Conservation (phyloP, 1,140 invertebrate species). For the Bombyx mori region DNA sequence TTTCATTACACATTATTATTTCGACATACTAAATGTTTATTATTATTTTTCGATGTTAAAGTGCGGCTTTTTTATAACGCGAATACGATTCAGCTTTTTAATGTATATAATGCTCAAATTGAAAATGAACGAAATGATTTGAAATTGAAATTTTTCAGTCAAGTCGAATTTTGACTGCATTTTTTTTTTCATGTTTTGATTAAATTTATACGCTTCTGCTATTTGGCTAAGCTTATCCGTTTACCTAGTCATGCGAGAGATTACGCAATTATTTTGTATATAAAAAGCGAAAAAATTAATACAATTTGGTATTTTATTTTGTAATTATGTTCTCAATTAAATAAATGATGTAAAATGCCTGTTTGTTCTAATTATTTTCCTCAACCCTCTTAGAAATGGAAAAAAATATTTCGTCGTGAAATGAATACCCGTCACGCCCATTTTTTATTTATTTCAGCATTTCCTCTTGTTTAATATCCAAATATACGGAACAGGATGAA, state of each 20-base stretch:
- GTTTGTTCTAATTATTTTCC: neutral
- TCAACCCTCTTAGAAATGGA: too few relatives aligned
- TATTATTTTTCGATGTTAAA: constrained; percentile 18
- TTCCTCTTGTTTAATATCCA: too few relatives aligned
- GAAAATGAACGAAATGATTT: neutral
- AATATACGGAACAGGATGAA: too few relatives aligned
- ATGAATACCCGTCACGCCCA: too few relatives aligned
- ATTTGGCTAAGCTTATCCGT: constrained; percentile 44
- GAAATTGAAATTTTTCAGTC: neutral
- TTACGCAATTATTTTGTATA: constrained; percentile 55
- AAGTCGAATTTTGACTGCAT: too few relatives aligned
- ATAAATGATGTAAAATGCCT: constrained; percentile 42
- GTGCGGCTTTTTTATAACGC: constrained; percentile 41
- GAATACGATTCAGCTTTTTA: constrained; percentile 44
- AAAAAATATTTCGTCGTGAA: too few relatives aligned
- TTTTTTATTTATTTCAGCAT: too few relatives aligned
- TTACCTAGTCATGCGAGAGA: constrained; percentile 53
- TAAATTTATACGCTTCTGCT: constrained; percentile 14
- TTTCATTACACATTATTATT: constrained; percentile 1
- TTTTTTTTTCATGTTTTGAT: too few relatives aligned
- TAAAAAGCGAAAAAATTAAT: constrained; percentile 43
- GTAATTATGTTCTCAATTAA: constrained; percentile 45
- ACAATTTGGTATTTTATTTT: constrained; percentile 46
- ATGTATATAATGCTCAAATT: constrained; percentile 33
- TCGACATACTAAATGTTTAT: neutral